Conservation (phyloP, 2,113 vertebrate genomes). For the Corapipo altera region DNA sequence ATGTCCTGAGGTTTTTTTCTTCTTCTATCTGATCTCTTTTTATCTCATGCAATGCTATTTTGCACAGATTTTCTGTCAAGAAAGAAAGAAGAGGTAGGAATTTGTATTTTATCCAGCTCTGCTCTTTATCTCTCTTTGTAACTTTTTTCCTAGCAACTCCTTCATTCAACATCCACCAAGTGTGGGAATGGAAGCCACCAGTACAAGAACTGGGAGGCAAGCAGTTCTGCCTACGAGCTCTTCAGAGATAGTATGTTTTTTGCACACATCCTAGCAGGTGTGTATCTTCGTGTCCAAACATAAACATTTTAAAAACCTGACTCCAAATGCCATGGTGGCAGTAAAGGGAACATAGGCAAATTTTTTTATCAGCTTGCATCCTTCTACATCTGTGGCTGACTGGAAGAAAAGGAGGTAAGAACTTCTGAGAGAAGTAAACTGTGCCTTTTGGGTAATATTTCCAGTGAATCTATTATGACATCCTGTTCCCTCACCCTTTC, state of each 20-base stretch:
- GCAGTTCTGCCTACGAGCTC: background rate
- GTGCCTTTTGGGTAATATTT: background rate
- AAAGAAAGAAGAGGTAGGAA: background rate
- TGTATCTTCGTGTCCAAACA: background rate
- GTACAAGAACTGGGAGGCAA: background rate
- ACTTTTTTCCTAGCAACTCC: background rate
- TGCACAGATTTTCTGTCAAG: conserved; percentile 4
- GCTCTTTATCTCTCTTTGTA: background rate
- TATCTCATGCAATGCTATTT: background rate
- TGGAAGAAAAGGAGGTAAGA: background rate
- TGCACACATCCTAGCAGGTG: background rate
- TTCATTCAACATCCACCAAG: background rate
- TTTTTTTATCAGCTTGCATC: background rate
- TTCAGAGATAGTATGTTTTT: background rate
- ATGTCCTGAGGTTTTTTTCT: background rate
- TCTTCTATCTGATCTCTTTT: background rate
- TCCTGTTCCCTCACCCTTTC: background rate
- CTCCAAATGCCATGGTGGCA: background rate
- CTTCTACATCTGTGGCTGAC: background rate
- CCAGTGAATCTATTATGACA: background rate
- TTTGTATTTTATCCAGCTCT: background rate
- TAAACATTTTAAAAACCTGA: background rate
- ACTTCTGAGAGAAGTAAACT: background rate
- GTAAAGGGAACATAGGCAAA: background rate
- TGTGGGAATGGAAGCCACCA: background rate